Evolutionary conservation across 2,888 invertebrate species (phyloP).

Genomic region (Steinernema carpocapsae): DNA sequence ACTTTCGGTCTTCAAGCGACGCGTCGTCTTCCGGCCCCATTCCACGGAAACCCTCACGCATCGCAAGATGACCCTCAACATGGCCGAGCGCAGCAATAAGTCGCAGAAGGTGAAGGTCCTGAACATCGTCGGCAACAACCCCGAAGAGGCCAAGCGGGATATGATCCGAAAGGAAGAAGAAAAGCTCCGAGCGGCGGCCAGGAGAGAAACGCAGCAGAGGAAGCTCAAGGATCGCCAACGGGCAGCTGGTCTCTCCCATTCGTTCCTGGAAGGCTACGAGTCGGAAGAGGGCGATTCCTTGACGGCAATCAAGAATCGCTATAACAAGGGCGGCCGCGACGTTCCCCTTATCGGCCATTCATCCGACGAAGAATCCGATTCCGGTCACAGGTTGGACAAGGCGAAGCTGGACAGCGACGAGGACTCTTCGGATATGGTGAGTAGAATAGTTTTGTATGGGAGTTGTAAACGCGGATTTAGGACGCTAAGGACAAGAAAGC

Average conservation of each 20-base stretch:
- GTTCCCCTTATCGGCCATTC: slow-evolving; percentile 5
- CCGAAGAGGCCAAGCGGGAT: slow-evolving; percentile 79
- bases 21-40: slow-evolving; percentile 94
- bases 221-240: slow-evolving; percentile 73
- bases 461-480: neutral
- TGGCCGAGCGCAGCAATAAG: slow-evolving; percentile 92
- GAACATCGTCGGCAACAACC: slow-evolving; percentile 89
- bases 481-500: slow-evolving; percentile 6
- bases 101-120: slow-evolving; percentile 93
- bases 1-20: slow-evolving; percentile 93
- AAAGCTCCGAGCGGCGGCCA: slow-evolving; percentile 85
- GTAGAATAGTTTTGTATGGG: neutral
- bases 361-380: slow-evolving; percentile 15
- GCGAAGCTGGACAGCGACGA: slow-evolving; percentile 39
- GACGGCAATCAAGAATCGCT: slow-evolving; percentile 48
- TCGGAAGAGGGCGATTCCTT: slow-evolving; percentile 42
- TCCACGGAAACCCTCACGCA: slow-evolving; percentile 99
- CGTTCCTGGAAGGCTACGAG: slow-evolving; percentile 56
- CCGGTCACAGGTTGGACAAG: slow-evolving; percentile 30
- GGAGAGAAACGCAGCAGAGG: slow-evolving; percentile 76
- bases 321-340: slow-evolving; percentile 29
- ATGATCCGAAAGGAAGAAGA: slow-evolving; percentile 88
- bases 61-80: slow-evolving; percentile 95
- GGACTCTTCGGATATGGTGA: slow-evolving; percentile 21
- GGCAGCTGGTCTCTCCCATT: slow-evolving; percentile 71